Base-by-base conservation (phyloP, 2,797 vertebrate genomes). In the Avahi laniger region DNA sequence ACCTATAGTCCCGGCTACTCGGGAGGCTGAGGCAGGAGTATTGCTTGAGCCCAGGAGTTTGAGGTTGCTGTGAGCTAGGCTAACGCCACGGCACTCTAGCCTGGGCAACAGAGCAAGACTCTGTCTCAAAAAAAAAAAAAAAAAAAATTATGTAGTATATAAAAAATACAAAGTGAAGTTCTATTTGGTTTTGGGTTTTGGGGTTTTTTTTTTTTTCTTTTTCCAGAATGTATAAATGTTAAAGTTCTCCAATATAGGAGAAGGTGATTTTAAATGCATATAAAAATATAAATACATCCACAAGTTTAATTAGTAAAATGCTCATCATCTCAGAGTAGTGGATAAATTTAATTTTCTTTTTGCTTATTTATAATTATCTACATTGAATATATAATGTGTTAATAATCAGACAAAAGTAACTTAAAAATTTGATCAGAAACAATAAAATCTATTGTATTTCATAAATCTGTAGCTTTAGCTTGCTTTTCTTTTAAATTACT, bases 101-200 rank as follows among this genome's bases (percentile, higher is more conserved):
- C n/a, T n/a, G n/a, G n/a, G n/a, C n/a, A n/a, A n/a, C n/a, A n/a
- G n/a, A n/a, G n/a, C n/a, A n/a, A n/a, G n/a, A n/a, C n/a, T n/a
- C n/a, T n/a, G n/a, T n/a, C n/a, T n/a, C n/a, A n/a, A n/a, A n/a
- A n/a, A n/a, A n/a, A n/a, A n/a, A n/a, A n/a, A n/a, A n/a, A n/a
- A n/a, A n/a, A 41, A 41, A 81, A 79, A 46, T 50, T 91, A 48
- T 78, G 90, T 15, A 52, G 4, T 41, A 63, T 84, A 18, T 80
- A 78, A 63, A 90, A 94, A 93, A 35, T 72, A 48, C 18, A 22
- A 94, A 91, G 33, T 80, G 14, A 82, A n/a, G 82, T 95, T 96
- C n/a, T 28, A 10, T 59, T 28, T 59, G 24, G 24, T 59, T 59
- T 59, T 59, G 12, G 24, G 24, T 12, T 59, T 59, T 0, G 20